Base-by-base conservation (phyloP, 2,797 vertebrate species). In the Tragopan temminckii region DNA sequence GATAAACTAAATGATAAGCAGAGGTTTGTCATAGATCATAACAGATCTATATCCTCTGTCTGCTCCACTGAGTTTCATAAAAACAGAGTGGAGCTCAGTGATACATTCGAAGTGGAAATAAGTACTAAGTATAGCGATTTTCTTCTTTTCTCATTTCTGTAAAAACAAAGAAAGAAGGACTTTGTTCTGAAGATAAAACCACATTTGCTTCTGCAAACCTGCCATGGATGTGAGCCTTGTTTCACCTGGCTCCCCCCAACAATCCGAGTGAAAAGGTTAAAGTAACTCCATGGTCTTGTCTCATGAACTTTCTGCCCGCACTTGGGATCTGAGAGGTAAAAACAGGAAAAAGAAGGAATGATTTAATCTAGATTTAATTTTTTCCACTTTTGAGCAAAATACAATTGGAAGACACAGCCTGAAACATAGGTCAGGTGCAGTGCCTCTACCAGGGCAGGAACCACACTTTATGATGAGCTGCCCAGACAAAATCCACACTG, bases 141-240 rank as follows among this genome's bases (percentile, higher is more conserved):
- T 66, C 62, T 68, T 38, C 24, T 58, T 72, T 13, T 42, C 14
- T 43, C n/a, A 71, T 50, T 50, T 72, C 29, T 70, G 33, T 3
- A 21, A 77, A 67, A 71, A 52, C 20, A 11, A 61, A 63, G 43
- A 63, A 74, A 66, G 8, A 55, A 55, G 43, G 18, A 69, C n/a
- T 80, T 71, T 25, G 14, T 52, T 85, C 40, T 72, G 70, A 83
- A 72, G 63, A 36, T 29, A 82, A 71, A 96, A 40, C 24, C 36
- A 40, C 40, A 59, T 79, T 85, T 64, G 31, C 29, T 42, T 25
- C 59, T 72, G 64, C 97, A 97, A 80, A 98, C 97, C 95, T 98
- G 97, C 97, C 97, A 97, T 1, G 97, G 97, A 46, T 98, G 96
- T 3, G 97, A 94, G 69, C 97, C 96, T 91, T 94, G 96, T 72